Percentiles rank a stretch among this genome's conserved stretches.
These are phyloP conservation scores for Syngnathus acus DNA, from an alignment of 2,797 vertebrate genomes.

Conservation along the genomic window DNA sequence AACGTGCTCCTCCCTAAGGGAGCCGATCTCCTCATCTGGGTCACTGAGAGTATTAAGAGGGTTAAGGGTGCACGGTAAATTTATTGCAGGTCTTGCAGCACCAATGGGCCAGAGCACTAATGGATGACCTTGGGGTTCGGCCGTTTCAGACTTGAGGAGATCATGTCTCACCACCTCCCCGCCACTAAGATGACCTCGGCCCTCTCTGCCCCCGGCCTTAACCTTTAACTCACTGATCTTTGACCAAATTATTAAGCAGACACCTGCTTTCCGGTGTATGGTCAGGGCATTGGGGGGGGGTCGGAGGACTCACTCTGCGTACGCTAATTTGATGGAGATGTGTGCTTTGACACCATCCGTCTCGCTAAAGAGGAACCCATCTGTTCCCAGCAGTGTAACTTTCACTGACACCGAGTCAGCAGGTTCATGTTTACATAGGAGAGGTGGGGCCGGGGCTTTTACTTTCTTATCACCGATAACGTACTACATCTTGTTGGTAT, in stretches of 20 bases:
- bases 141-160: slow-evolving; percentile 84
- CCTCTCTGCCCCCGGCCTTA: slow-evolving; percentile 82
- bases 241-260: slow-evolving; percentile 99
- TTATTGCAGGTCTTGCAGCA: slow-evolving; percentile 83
- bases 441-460: background rate
- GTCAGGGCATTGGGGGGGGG: slow-evolving; percentile 39
- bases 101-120: slow-evolving; percentile 91
- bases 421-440: slow-evolving; percentile 12
- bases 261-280: slow-evolving; percentile 89
- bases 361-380: slow-evolving; percentile 69
- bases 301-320: slow-evolving; percentile 54
- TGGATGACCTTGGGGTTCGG: slow-evolving; percentile 98
- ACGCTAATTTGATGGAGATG: slow-evolving; percentile 84
- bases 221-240: slow-evolving; percentile 98
- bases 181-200: slow-evolving; percentile 82
- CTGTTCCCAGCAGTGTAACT: slow-evolving; percentile 56
- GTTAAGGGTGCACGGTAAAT: slow-evolving; percentile 95
- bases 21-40: slow-evolving; percentile 75
- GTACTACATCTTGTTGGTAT: no score
- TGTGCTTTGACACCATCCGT: slow-evolving; percentile 71
- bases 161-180: slow-evolving; percentile 79
- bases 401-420: slow-evolving; percentile 23
- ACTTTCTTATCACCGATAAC: background rate
- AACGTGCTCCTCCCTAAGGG: slow-evolving; percentile 68
- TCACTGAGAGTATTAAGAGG: slow-evolving; percentile 85